Percentiles rank a stretch among this genome's conserved stretches.
phyloP scores from a whole-genome alignment of 2,113 vertebrate genomes.

The Tenrec ecaudatus region DNA sequence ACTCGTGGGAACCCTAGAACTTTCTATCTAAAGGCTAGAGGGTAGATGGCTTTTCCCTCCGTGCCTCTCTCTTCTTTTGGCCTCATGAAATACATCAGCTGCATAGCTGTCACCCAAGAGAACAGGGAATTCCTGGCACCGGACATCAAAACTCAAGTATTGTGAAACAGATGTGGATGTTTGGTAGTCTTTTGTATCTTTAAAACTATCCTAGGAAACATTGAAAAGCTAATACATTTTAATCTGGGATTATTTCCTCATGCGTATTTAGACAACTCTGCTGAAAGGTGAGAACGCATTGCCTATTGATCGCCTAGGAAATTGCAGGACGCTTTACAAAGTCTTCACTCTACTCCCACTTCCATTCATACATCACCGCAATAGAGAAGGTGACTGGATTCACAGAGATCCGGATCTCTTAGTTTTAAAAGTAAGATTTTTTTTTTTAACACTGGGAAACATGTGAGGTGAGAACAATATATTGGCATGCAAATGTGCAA shows the following conservation, averaged over 20 bases:
- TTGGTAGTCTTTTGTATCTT: background rate
- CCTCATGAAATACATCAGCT: background rate
- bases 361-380: background rate
- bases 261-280: background rate
- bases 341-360: background rate
- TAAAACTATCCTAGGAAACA: constrained; percentile 32
- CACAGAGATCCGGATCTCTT: background rate
- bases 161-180: constrained; percentile 15
- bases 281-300: background rate
- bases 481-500: constrained; percentile 6
- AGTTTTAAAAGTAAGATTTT: constrained; percentile 47
- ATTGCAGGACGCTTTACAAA: background rate
- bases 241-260: constrained; percentile 5
- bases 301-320: background rate
- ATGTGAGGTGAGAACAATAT: background rate
- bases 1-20: too few species aligned
- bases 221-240: constrained; percentile 54
- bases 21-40: background rate
- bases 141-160: constrained; percentile 2
- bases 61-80: background rate
- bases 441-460: background rate
- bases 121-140: background rate
- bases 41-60: background rate
- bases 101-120: background rate
- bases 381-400: background rate